A percentile compares a stretch with the other conserved stretches of the same genome.
Evolutionary conservation across 2,888 invertebrate genomes (phyloP).

Genomic region (Andrena camellia): DNA sequence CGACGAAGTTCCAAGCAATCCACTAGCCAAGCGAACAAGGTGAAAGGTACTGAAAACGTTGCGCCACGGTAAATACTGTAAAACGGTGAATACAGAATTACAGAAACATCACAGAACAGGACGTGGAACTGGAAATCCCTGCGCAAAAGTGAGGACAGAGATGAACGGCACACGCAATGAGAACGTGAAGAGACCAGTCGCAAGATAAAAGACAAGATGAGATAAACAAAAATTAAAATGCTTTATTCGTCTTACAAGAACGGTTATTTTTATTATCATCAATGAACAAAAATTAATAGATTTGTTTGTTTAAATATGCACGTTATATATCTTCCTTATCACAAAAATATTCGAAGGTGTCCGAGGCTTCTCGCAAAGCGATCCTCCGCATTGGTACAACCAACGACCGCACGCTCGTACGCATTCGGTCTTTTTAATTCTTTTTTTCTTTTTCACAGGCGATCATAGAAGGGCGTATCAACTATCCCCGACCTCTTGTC

Average conservation of each 20-base stretch:
- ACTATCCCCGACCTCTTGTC: conserved; percentile 51
- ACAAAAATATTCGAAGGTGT: conserved; percentile 37
- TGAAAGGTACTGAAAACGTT: not conserved
- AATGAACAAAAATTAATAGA: conserved; percentile 51
- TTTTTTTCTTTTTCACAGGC: conserved; percentile 6
- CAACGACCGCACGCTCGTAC: conserved; percentile 11
- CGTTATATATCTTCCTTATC: conserved; percentile 46
- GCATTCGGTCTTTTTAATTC: conserved; percentile 8
- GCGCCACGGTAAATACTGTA: not conserved
- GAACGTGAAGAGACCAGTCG: not conserved
- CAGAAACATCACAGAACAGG: not conserved
- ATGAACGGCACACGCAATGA: conserved; percentile 1
- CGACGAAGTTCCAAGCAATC: not conserved
- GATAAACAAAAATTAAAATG: conserved; percentile 49
- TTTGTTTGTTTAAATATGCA: conserved; percentile 36
- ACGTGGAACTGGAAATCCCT: not conserved
- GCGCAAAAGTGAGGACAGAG: not conserved
- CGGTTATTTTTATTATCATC: conserved; percentile 41
- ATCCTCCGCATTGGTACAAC: conserved; percentile 28
- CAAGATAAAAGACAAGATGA: conserved; percentile 28
- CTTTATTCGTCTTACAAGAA: conserved; percentile 45
- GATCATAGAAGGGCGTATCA: conserved; percentile 38
- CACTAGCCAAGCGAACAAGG: not conserved
- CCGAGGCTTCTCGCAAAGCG: conserved; percentile 22
- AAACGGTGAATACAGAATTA: not conserved